A percentile compares a stretch with the other conserved stretches of the same genome.
Conservation (phyloP, 2,888 invertebrate species). For the Slavum lentiscoides region DNA sequence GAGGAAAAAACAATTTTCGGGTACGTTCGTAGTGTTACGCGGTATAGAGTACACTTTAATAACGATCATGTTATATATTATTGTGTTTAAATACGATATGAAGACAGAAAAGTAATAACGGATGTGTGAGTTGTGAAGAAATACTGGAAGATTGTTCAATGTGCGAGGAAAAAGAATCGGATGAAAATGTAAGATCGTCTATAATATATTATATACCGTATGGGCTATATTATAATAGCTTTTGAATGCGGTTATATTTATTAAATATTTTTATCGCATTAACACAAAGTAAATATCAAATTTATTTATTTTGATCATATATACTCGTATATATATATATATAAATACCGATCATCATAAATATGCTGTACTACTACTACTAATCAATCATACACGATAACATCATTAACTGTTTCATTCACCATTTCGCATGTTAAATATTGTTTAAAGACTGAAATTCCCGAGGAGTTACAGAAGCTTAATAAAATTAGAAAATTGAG, state of each 20-base stretch:
- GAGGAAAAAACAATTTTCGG: not conserved
- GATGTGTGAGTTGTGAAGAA: not conserved
- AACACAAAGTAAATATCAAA: too few relatives aligned
- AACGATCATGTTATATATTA: not conserved
- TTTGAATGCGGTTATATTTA: too few relatives aligned
- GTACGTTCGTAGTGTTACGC: not conserved
- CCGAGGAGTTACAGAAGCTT: conserved; percentile 20
- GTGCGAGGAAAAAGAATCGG: not conserved
- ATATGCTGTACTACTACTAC: not conserved
- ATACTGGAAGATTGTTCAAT: not conserved
- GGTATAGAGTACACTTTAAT: not conserved
- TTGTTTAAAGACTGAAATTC: conserved; percentile 11
- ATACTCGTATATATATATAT: not conserved
- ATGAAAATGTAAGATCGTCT: conserved; percentile 3
- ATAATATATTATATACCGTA: too few relatives aligned
- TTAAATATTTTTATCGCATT: too few relatives aligned
- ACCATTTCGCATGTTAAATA: not conserved
- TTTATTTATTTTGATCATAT: too few relatives aligned
- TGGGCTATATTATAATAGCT: too few relatives aligned
- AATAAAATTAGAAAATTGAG: conserved; percentile 18
- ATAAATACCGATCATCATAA: not conserved
- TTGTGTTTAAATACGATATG: not conserved
- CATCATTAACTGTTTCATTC: not conserved
- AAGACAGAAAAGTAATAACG: not conserved
- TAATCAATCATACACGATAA: not conserved